Conservation (phyloP, 1,140 invertebrate species). For the Drosophila lini region DNA sequence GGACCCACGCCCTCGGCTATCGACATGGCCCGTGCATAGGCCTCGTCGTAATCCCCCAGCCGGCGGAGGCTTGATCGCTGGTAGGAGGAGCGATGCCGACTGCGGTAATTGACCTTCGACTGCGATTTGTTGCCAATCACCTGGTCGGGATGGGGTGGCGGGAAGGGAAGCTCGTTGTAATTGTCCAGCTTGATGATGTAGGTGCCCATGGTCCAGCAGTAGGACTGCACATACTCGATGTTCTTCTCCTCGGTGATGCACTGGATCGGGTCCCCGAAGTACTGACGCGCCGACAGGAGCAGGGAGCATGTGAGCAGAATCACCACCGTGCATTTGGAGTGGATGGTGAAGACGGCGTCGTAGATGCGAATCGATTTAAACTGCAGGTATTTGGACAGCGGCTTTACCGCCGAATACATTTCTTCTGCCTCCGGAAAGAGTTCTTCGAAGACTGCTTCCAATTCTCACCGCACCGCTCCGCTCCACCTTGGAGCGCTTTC, state of each 20-base stretch:
- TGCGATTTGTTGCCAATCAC: background rate
- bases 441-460: conserved; percentile 65
- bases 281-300: conserved; percentile 88
- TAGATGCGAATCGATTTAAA: conserved; percentile 87
- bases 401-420: conserved; percentile 81
- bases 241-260: conserved; percentile 86
- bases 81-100: background rate
- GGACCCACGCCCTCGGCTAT: conserved; percentile 75
- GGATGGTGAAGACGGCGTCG: conserved; percentile 88
- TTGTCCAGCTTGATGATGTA: conserved; percentile 86
- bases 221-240: conserved; percentile 88
- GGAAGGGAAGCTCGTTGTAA: background rate
- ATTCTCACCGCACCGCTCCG: conserved; percentile 33
- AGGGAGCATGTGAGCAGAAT: conserved; percentile 88
- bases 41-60: conserved; percentile 55
- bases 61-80: conserved; percentile 13
- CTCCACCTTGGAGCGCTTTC: conserved; percentile 11
- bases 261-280: conserved; percentile 89
- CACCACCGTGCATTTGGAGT: conserved; percentile 89
- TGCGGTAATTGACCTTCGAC: background rate
- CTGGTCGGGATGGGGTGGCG: background rate
- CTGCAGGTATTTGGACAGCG: conserved; percentile 86
- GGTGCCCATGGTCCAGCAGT: conserved; percentile 92
- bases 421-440: conserved; percentile 71
- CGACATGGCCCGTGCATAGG: conserved; percentile 61